Evolutionary conservation across 2,113 vertebrate genomes (phyloP), one percentile per base, ranked within the genome.

Genomic region (Euleptes europaea): DNA sequence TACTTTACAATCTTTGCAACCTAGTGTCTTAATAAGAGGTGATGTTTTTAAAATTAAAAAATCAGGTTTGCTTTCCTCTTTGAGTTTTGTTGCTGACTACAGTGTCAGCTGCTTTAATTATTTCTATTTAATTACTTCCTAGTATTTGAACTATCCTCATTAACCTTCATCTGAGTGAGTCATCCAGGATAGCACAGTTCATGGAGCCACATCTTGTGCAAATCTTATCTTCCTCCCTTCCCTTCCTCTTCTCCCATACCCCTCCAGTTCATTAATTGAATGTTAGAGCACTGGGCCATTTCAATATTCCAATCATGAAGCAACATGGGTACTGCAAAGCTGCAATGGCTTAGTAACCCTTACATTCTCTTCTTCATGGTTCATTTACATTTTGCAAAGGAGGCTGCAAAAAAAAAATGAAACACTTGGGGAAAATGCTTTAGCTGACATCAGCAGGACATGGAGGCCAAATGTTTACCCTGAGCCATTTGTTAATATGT

Each of bases 381-480:
- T 95, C 94, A 93, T 95, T 94, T 93, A 91, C 92, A 93, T 94
- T 93, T 94, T 94, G 92, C 89, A 94, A 88, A 94, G 94, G 92
- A 93, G 84, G 89, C 90, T 26, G 91, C 72, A 86, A n/a, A n/a
- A n/a, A 79, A 88, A 91, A 88, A 91, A 92, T 51, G 86, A 92
- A 51, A 86, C 88, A 77, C 90, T 94, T 82, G 85, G 89, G 92
- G 91, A 92, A 93, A 94, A 89, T 79, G 63, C 87, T 90, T 88
- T 88, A 85, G 91, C 92, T 93, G 92, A 94, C 90, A 88, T 94
- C 75, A 93, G 93, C 90, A 93, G 91, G 92, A 94, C 84, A 91
- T 89, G 92, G 90, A 88, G 91, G 90, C 91, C 90, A 93, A 93
- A 92, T 93, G 92, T 95, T 95, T 94, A 90, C 90, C 69, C 88